phyloP scores from a whole-genome alignment of 2,888 invertebrate species.

The Lepeophtheirus nordmannii region DNA sequence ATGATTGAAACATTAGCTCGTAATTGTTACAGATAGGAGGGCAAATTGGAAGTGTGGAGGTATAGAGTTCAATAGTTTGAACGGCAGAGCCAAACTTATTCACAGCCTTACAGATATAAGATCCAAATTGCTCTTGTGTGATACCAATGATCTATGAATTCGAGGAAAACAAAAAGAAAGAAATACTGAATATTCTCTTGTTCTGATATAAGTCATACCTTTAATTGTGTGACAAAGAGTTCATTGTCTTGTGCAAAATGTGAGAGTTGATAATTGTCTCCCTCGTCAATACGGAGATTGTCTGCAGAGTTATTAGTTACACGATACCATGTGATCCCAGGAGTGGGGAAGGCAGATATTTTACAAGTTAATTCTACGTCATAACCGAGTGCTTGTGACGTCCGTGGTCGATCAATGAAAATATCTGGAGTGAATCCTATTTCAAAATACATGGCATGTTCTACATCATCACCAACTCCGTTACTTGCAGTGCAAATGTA shows the following conservation, averaged over 20 bases:
- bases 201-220: not conserved
- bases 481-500: constrained; percentile 12
- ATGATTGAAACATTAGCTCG: not conserved
- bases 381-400: constrained; percentile 4
- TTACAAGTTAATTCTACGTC: constrained; percentile 8
- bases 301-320: not conserved
- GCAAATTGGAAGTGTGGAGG: constrained; percentile 12
- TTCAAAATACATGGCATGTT: not conserved
- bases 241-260: constrained; percentile 11
- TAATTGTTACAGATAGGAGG: constrained; percentile 13
- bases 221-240: not conserved
- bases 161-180: too few relatives aligned
- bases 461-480: constrained; percentile 15
- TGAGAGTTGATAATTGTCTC: not conserved
- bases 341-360: constrained; percentile 5
- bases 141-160: not conserved
- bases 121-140: not conserved
- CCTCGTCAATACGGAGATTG: not conserved
- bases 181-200: not conserved
- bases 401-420: not conserved
- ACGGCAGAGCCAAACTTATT: constrained; percentile 61
- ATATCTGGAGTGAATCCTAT: constrained; percentile 6
- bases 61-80: constrained; percentile 4
- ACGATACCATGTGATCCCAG: not conserved
- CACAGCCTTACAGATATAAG: constrained; percentile 65